Evolutionary conservation across 2,113 vertebrate genomes (phyloP).

Genomic region (Xenotilapia flavipinnis): DNA sequence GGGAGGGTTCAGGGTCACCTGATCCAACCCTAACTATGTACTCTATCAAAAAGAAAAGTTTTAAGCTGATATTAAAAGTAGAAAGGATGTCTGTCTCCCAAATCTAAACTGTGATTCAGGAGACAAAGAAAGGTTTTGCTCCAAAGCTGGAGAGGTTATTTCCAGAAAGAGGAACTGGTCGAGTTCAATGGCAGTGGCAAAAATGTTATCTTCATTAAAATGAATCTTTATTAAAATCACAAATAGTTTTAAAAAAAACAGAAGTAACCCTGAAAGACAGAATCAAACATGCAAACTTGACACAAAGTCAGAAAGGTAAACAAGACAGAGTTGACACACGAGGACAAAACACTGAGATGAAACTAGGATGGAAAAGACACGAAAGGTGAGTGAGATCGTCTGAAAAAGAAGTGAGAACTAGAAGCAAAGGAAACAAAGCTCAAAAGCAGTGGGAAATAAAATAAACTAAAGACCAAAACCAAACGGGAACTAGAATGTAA

Average conservation of each 20-base stretch:
- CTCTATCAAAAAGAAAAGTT: not conserved
- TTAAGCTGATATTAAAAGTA: not conserved
- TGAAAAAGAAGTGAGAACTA: not conserved
- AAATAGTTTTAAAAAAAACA: not conserved
- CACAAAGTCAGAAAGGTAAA: not conserved
- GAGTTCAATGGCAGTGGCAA: not conserved
- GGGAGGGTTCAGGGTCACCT: too few species aligned
- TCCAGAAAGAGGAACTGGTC: not conserved
- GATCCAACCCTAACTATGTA: too few species aligned
- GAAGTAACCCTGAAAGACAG: not conserved
- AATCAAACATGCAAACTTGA: not conserved
- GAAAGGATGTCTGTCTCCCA: not conserved
- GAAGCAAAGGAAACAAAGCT: not conserved
- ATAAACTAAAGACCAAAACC: too few species aligned
- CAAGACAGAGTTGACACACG: not conserved
- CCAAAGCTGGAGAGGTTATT: not conserved
- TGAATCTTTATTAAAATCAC: not conserved
- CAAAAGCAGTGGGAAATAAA: not conserved
- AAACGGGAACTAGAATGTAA: too few species aligned
- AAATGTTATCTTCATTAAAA: not conserved
- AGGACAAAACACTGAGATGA: not conserved
- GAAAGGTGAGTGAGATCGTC: rapidly evolving
- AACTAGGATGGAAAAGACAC: rapidly evolving
- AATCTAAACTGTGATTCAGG: not conserved
- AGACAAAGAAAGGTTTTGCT: not conserved